Conservation (phyloP, 2,113 vertebrate species). For the Centropus unirufus region DNA sequence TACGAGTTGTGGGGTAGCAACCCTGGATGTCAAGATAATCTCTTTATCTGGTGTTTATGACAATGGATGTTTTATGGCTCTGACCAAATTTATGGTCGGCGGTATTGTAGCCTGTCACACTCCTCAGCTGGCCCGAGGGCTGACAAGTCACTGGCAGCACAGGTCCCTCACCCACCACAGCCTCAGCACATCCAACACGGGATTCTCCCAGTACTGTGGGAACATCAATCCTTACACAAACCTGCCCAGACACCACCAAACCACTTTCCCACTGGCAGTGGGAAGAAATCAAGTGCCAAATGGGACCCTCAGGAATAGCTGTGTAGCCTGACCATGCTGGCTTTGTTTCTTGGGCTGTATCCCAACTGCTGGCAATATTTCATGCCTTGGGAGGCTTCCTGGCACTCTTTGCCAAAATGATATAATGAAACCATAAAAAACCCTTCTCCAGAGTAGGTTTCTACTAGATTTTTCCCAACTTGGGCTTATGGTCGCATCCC, state of each 20-base stretch:
- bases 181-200: not conserved
- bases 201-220: not conserved
- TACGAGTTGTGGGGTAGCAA: not conserved
- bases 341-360: not conserved
- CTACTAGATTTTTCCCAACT: not conserved
- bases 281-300: not conserved
- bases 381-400: not conserved
- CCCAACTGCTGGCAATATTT: not conserved
- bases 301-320: not conserved
- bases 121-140: not conserved
- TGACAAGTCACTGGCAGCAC: not conserved
- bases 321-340: rapidly evolving
- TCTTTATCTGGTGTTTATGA: not conserved
- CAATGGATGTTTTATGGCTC: not conserved
- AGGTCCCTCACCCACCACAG: not conserved
- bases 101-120: not conserved
- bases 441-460: not conserved
- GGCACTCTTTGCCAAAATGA: not conserved
- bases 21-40: not conserved
- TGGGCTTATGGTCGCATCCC: not conserved
- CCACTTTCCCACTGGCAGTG: not conserved
- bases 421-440: not conserved
- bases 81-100: not conserved
- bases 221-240: not conserved
- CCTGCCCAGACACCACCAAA: not conserved